A percentile compares a stretch with the other conserved stretches of the same genome.
These are phyloP conservation scores for Copidosoma aretas DNA, from an alignment of 2,888 invertebrate species.

Conservation along the genomic window DNA sequence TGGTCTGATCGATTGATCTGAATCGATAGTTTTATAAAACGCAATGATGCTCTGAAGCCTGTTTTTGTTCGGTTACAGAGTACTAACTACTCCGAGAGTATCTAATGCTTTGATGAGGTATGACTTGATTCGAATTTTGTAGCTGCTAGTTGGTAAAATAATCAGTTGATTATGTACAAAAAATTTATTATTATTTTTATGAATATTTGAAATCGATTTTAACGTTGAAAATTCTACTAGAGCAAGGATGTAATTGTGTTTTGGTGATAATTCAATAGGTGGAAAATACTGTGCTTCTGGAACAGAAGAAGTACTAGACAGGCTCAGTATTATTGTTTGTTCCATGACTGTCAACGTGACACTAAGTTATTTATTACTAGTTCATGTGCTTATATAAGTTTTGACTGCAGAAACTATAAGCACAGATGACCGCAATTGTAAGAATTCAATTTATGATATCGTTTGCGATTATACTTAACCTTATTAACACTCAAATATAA, in stretches of 20 bases:
- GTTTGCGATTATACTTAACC: slow-evolving; percentile 47
- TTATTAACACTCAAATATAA: slow-evolving; percentile 41
- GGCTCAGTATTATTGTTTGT: not conserved
- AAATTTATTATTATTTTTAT: slow-evolving; percentile 40
- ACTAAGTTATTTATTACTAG: not conserved
- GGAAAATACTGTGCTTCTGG: too few relatives aligned
- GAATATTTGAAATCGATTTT: slow-evolving; percentile 6
- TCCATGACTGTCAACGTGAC: not conserved
- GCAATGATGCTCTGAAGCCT: slow-evolving; percentile 30
- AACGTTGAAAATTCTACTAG: slow-evolving; percentile 6
- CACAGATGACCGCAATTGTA: too few relatives aligned
- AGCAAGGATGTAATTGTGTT: not conserved
- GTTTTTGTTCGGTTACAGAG: slow-evolving; percentile 19
- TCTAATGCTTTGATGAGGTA: not conserved
- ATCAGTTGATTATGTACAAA: not conserved
- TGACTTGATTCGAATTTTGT: not conserved
- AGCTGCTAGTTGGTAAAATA: slow-evolving; percentile 8
- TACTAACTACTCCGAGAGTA: not conserved
- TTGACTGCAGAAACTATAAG: slow-evolving; percentile 33
- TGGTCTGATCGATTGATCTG: too few relatives aligned
- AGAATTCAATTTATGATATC: slow-evolving; percentile 45
- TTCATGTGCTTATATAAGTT: not conserved
- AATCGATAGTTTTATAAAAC: slow-evolving; percentile 37
- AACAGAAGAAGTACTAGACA: too few relatives aligned
- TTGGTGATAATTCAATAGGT: not conserved